Base-by-base conservation (phyloP, 1,140 invertebrate genomes). In the Nasonia longicornis region DNA sequence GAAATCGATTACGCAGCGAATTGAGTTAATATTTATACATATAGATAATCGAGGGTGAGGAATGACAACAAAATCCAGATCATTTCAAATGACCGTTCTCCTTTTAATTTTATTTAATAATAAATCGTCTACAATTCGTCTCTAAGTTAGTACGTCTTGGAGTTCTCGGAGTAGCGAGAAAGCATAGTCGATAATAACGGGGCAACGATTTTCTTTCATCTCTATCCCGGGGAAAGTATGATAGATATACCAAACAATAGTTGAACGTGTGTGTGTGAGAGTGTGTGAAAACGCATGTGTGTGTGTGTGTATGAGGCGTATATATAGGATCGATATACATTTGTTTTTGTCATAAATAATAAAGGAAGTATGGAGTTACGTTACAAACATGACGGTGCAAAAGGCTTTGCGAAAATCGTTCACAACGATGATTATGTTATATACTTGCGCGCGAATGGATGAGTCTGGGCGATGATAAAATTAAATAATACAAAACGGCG, bases 111-210 rank as follows among this genome's bases (percentile, higher is more conserved):
- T 87, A 88, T 90, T 90, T 88, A 88, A 89, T 90, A 90, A 90
- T 91, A 90, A 91, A 90, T 91, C 89, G 87, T 89, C 89, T 90
- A 90, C 90, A 91, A 90, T 90, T 90, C 88, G 85, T 90, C 86
- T 22, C 88, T 90, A 90, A 88, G 86, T 86, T 89, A 90, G 88
- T 90, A 89, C 86, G 88, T 89, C 86, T 89, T 88, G 86, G 86
- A 89, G 85, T 89, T 89, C 85, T 88, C 88, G 84, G 86, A 86
- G 82, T 87, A 84, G 86, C 86, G 86, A 89, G 86, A 90, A 88
- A 89, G 85, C 85, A 84, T 84, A 86, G 84, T 79, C 38, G 64
- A 82, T 70, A 79, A 79, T 82, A 82, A 82, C 71, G 63, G 77
- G 80, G 66, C 77, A 82, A 82, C 77, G 72, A 79, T 79, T 70